These are phyloP conservation scores for Artemia sinica DNA, from an alignment of 2,888 invertebrate genomes.

Conservation along the genomic window DNA sequence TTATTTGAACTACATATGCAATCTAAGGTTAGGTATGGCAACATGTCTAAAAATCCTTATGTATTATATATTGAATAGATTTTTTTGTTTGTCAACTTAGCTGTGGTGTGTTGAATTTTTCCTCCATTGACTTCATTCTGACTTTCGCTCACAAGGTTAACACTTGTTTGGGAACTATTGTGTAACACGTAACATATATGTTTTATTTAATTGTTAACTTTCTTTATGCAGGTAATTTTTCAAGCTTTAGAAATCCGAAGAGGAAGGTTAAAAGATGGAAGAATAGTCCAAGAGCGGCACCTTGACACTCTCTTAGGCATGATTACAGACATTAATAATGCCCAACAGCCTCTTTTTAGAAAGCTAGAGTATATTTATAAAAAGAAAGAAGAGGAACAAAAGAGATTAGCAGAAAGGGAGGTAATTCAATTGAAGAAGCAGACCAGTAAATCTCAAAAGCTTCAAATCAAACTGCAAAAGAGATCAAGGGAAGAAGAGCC, in stretches of 20 bases:
- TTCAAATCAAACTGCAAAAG: neutral
- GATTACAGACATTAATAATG: neutral
- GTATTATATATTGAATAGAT: too few relatives aligned
- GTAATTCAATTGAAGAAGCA: neutral
- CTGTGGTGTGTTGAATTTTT: too few relatives aligned
- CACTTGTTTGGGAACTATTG: too few relatives aligned
- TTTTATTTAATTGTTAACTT: neutral
- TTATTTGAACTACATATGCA: too few relatives aligned
- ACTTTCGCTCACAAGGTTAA: too few relatives aligned
- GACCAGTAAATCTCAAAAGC: neutral
- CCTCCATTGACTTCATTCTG: too few relatives aligned
- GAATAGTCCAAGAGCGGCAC: neutral
- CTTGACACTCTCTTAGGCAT: neutral
- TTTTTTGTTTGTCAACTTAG: too few relatives aligned
- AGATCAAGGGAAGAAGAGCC: neutral
- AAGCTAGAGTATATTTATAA: neutral
- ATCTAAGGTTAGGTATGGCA: too few relatives aligned
- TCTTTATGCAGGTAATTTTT: neutral
- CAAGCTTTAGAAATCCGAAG: neutral
- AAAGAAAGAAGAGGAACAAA: neutral
- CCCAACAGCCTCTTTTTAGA: neutral
- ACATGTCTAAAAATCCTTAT: too few relatives aligned
- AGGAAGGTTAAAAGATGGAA: constrained; percentile 1
- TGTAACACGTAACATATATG: too few relatives aligned
- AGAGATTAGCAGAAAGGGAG: neutral